Conservation (phyloP, 2,113 vertebrate species). For the Chrysochloris asiatica region DNA sequence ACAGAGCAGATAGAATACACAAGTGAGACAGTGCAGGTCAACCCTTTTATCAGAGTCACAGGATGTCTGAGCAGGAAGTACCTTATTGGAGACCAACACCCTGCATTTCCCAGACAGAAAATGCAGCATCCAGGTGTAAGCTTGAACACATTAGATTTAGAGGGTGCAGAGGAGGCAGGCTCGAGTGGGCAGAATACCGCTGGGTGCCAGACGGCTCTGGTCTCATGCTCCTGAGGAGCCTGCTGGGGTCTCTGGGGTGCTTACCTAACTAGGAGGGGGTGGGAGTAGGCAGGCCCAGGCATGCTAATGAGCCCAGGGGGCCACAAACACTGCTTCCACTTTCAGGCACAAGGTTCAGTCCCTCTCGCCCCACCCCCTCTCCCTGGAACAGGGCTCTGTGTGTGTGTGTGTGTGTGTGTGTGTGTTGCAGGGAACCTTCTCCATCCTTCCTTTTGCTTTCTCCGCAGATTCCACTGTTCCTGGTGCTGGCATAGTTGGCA, state of each 20-base stretch:
- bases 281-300: accelerated
- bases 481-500: slow-evolving; percentile 85
- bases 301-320: not conserved
- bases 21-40: not conserved
- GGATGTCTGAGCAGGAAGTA: not conserved
- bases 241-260: not conserved
- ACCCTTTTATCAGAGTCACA: not conserved
- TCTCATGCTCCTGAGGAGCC: not conserved
- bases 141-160: not conserved
- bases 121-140: too few species aligned
- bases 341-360: not conserved
- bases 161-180: too few species aligned
- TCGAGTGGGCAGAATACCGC: not conserved
- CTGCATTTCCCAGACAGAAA: not conserved
- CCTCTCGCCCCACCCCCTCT: not conserved
- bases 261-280: not conserved
- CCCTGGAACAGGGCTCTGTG: not conserved
- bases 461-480: slow-evolving; percentile 81
- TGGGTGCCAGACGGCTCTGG: not conserved
- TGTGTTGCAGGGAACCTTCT: not conserved
- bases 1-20: not conserved
- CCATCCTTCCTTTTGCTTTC: not conserved
- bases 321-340: not conserved
- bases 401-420: too few species aligned
- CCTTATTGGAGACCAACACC: not conserved